Evolutionary conservation across 2,888 invertebrate species (phyloP).

Genomic region (Ceramica pisi): DNA sequence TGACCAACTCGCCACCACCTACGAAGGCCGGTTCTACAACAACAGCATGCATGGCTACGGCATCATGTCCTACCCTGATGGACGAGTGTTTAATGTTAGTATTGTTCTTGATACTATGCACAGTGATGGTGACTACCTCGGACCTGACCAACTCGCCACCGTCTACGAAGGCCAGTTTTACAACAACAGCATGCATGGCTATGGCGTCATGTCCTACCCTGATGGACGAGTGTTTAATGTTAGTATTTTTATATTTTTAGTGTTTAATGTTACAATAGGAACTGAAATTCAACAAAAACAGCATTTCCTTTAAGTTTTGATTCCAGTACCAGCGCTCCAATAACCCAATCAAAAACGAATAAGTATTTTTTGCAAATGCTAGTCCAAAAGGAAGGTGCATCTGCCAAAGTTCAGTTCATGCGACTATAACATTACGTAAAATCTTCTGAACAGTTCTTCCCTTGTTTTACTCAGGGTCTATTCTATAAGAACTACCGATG

Average conservation of each 20-base stretch:
- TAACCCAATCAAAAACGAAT: no score
- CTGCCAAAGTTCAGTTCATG: no score
- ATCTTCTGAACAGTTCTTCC: no score
- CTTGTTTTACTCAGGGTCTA: conserved; percentile 81
- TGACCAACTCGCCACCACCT: conserved; percentile 75
- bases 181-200: conserved; percentile 89
- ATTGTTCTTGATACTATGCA: background rate
- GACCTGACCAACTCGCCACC: conserved; percentile 69
- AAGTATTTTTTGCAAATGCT: no score
- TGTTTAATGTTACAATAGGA: conserved; percentile 39
- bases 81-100: conserved; percentile 67
- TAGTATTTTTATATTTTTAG: no score
- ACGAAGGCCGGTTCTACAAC: conserved; percentile 88
- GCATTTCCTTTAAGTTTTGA: no score
- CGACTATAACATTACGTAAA: background rate
- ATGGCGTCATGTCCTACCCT: conserved; percentile 87
- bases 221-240: conserved; percentile 77
- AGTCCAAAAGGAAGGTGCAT: no score
- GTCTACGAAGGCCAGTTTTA: conserved; percentile 89
- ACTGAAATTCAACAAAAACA: no score
- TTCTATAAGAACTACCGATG: conserved; percentile 88
- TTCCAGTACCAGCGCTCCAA: no score
- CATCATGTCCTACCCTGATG: conserved; percentile 86
- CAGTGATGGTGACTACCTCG: conserved; percentile 57
- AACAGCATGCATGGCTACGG: conserved; percentile 90